Evolutionary conservation across 2,888 invertebrate genomes (phyloP).

Genomic region (Didymodactylos carnosus): DNA sequence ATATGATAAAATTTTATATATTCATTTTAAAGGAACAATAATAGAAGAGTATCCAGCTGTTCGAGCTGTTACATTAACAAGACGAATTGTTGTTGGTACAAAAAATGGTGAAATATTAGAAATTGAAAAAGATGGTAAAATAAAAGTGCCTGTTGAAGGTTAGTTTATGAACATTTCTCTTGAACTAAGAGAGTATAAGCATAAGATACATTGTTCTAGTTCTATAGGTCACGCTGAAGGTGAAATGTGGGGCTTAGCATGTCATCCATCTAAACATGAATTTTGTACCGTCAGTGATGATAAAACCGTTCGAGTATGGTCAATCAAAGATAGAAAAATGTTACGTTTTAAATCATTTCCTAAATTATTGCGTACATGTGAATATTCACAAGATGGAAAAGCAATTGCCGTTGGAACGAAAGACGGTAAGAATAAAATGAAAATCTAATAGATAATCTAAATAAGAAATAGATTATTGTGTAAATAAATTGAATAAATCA

Average conservation of each 20-base stretch:
- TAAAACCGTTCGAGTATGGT: conserved; percentile 33
- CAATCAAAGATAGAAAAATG: conserved; percentile 23
- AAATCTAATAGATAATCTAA: not conserved
- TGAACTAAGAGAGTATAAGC: no score
- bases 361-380: conserved; percentile 29
- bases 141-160: conserved; percentile 29
- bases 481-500: not conserved
- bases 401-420: conserved; percentile 34
- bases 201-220: no score
- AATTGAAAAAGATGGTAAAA: conserved; percentile 29
- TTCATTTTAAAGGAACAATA: conserved; percentile 21
- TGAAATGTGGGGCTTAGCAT: conserved; percentile 34
- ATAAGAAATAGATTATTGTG: no score
- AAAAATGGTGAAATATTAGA: conserved; percentile 34
- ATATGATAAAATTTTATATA: not conserved
- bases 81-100: conserved; percentile 34
- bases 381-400: conserved; percentile 33
- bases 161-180: conserved; percentile 10
- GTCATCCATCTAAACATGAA: conserved; percentile 28
- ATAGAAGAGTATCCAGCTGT: conserved; percentile 26
- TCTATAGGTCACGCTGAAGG: conserved; percentile 31
- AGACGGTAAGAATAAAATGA: conserved; percentile 26
- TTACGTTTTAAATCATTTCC: conserved; percentile 26
- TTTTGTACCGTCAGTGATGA: conserved; percentile 35
- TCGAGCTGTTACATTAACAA: conserved; percentile 30